Conservation (phyloP, 2,113 vertebrate species). For the Rhabdomys dilectus region DNA sequence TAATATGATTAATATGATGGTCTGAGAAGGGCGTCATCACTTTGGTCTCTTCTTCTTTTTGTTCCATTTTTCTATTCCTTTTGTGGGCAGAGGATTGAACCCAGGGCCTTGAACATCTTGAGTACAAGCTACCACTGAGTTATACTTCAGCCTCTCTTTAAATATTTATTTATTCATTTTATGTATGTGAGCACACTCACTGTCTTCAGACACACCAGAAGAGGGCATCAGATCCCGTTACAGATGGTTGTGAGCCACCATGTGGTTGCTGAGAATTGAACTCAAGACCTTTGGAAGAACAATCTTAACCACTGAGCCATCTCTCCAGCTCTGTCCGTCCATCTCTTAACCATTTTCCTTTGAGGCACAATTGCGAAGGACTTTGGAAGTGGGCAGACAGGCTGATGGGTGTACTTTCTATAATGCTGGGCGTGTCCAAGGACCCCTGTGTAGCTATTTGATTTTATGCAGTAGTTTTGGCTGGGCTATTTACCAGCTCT, state of each 20-base stretch:
- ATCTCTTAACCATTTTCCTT: not conserved
- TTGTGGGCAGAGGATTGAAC: not conserved
- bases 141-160: not conserved
- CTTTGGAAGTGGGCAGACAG: not conserved
- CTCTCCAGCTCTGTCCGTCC: too few relatives aligned
- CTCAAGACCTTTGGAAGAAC: too few relatives aligned
- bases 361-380: constrained; percentile 3
- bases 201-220: too few relatives aligned
- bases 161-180: too few relatives aligned
- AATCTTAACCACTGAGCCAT: too few relatives aligned
- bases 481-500: not conserved
- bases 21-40: not conserved
- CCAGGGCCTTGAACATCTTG: not conserved
- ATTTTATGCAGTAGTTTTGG: not conserved
- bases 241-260: too few relatives aligned
- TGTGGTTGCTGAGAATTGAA: too few relatives aligned
- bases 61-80: not conserved
- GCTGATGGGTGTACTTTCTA: not conserved
- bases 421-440: not conserved
- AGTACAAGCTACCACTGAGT: not conserved
- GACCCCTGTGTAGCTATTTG: not conserved
- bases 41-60: not conserved
- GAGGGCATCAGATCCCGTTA: too few relatives aligned
- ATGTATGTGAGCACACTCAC: too few relatives aligned
- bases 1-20: not conserved